phyloP scores from a whole-genome alignment of 1,140 invertebrate genomes.

The Ladona fulva region DNA sequence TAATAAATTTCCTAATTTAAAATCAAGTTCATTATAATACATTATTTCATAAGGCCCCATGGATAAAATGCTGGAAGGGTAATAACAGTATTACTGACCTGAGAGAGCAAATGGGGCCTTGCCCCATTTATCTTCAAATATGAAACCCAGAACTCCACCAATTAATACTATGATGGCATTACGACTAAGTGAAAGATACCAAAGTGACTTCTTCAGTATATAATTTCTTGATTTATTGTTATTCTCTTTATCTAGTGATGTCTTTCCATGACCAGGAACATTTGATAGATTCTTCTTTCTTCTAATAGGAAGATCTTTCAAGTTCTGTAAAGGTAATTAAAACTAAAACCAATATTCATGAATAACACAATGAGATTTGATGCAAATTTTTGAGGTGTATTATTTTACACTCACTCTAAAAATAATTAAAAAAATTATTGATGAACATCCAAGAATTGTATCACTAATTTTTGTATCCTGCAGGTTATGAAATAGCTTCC shows the following conservation, averaged over 20 bases:
- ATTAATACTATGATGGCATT: slow-evolving; percentile 68
- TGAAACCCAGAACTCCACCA: background rate
- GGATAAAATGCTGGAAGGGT: no score
- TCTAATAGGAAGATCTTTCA: no score
- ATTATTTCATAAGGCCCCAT: no score
- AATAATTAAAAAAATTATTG: slow-evolving; percentile 52
- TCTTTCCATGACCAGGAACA: no score
- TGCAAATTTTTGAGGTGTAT: no score
- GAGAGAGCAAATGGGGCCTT: slow-evolving; percentile 41
- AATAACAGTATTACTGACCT: slow-evolving; percentile 33
- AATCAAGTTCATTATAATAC: no score
- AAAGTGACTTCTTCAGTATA: slow-evolving; percentile 46
- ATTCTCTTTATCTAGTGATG: no score
- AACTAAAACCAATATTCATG: no score
- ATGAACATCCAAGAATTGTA: slow-evolving; percentile 50
- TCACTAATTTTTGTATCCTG: slow-evolving; percentile 46
- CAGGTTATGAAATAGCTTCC: slow-evolving; percentile 48
- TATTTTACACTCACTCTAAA: slow-evolving; percentile 47
- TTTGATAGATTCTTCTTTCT: no score
- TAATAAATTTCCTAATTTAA: no score
- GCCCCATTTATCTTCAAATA: slow-evolving; percentile 27
- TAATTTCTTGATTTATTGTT: slow-evolving; percentile 10
- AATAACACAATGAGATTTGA: no score
- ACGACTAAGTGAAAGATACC: slow-evolving; percentile 62
- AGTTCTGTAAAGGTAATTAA: no score